Percentiles rank a stretch among this genome's conserved stretches.
Evolutionary conservation across 2,797 vertebrate species (phyloP).

Genomic region (Ctenopoma multispine): DNA sequence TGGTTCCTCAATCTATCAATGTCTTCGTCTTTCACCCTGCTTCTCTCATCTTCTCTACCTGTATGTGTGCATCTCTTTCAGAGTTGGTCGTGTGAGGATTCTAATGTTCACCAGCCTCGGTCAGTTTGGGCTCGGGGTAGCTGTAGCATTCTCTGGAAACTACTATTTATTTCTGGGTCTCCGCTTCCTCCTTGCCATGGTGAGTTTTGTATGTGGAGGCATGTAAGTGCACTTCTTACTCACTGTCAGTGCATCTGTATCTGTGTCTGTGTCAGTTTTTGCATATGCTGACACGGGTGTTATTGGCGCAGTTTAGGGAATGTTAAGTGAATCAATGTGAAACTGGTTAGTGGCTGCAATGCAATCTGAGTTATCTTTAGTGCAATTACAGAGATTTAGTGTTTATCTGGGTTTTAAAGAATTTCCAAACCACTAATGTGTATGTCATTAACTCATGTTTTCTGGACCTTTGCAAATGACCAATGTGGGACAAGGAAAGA

Average conservation of each 20-base stretch:
- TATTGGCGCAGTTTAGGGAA: not conserved
- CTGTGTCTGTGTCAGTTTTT: not conserved
- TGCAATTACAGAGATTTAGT: not conserved
- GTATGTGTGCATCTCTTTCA: slow-evolving; percentile 54
- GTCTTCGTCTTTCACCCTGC: not conserved
- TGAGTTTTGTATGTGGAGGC: slow-evolving; percentile 76
- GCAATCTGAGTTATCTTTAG: not conserved
- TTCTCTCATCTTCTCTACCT: not conserved
- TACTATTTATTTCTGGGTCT: slow-evolving; percentile 89
- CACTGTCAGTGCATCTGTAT: too few species aligned
- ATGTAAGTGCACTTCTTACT: not conserved
- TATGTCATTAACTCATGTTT: not conserved
- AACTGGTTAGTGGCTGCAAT: not conserved
- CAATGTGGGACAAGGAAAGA: not conserved
- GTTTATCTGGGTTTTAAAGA: not conserved
- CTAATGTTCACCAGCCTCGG: slow-evolving; percentile 89
- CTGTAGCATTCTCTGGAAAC: slow-evolving; percentile 88
- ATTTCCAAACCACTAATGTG: not conserved
- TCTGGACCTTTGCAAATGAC: not conserved
- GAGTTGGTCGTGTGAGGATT: slow-evolving; percentile 88
- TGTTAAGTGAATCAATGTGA: too few species aligned
- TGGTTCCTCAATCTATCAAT: too few species aligned
- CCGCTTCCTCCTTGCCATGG: slow-evolving; percentile 93
- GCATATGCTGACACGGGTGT: too few species aligned
- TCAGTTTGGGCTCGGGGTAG: slow-evolving; percentile 89